Base-by-base conservation (phyloP, 2,888 invertebrate species). In the Autographa pulchrina region DNA sequence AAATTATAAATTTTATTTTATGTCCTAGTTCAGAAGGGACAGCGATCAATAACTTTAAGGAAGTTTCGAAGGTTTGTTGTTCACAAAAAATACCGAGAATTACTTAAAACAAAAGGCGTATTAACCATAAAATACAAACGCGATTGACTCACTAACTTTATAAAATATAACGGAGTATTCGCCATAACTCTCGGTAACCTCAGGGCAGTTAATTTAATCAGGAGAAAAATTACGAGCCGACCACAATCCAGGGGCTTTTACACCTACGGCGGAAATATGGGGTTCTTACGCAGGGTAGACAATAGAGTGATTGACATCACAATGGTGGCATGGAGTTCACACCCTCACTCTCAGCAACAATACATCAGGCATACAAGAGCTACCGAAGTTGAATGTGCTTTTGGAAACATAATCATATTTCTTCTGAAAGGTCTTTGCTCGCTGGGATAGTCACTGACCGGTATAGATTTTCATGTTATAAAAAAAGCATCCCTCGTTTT, bases 141-240 rank as follows among this genome's bases (percentile, higher is more conserved):
- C 67, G 65, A 78, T 38, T 62, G 62, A 58, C 62, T 65, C 70
- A 54, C 25, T 62, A 73, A 71, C 66, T 76, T 76, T 65, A 70
- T 69, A 62, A 76, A 80, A 68, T 70, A 72, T 61, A 73, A 56
- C 25, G 20, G 68, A 70, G 68, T 74, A 35, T 59, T 54, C 52
- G 62, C 73, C 68, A 70, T 74, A 74, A 80, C 78, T 82, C 74
- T 74, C 54, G 70, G 59, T 63, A 71, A 75, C 70, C 68, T 63
- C 66, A 48, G 68, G 68, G 67, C 67, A 81, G 74, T 75, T 78
- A 74, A 83, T 81, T 82, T 68, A 83, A 80, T 80, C 74, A 78
- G 71, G 56, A 62, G 70, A 72, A 74, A 56, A 80, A 75, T 67
- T 70, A 78, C 69, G 65, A 62, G 48, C 43, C 56, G 14, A 66